These are phyloP conservation scores for Leptodon cayanensis DNA, from an alignment of 2,797 vertebrate genomes.

Conservation along the genomic window DNA sequence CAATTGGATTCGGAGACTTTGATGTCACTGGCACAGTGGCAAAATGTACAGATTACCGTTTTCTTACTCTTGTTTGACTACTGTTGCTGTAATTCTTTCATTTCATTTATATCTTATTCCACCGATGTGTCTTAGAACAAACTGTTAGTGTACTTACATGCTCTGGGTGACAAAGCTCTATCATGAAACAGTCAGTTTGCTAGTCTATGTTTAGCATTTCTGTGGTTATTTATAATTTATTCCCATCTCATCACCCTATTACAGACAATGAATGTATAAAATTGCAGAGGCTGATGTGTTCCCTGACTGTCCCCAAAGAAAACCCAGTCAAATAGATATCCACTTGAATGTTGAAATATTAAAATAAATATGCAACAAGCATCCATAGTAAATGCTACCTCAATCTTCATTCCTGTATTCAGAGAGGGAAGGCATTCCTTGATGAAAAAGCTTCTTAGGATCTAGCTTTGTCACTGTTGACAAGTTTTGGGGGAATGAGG, in stretches of 20 bases:
- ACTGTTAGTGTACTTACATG: not conserved
- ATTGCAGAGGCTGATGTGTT: not conserved
- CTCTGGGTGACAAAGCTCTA: not conserved
- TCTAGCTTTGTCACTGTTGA: not conserved
- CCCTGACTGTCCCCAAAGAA: not conserved
- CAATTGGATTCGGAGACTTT: not conserved
- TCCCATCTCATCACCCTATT: not conserved
- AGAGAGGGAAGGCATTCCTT: not conserved
- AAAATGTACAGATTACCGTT: not conserved
- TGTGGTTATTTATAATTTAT: conserved; percentile 47
- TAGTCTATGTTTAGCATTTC: not conserved
- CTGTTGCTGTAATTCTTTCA: not conserved
- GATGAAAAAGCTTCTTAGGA: not conserved
- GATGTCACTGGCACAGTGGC: not conserved
- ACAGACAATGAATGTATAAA: conserved; percentile 10
- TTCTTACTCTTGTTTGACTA: not conserved
- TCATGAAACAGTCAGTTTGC: not conserved
- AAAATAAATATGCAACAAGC: not conserved
- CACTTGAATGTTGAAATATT: conserved; percentile 12
- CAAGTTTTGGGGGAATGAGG: not conserved
- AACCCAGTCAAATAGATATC: not conserved
- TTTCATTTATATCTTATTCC: not conserved
- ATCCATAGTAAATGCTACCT: not conserved
- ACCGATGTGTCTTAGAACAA: not conserved
- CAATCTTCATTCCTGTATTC: not conserved